These are phyloP conservation scores for Nemurella pictetii DNA, from an alignment of 2,888 invertebrate genomes.

Conservation along the genomic window DNA sequence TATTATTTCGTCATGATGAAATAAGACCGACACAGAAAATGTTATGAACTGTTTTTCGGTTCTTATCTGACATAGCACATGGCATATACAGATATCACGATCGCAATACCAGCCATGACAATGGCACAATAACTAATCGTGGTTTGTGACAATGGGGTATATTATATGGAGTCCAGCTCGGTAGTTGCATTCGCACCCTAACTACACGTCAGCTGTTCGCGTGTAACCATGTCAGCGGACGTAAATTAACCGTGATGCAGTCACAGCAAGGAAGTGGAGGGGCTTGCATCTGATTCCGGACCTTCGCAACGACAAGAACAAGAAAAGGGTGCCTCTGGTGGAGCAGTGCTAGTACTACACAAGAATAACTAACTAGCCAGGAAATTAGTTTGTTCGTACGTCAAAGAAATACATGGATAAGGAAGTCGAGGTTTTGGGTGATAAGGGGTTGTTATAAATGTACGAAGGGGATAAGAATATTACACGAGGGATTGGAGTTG, in stretches of 20 bases:
- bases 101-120: background rate
- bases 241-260: background rate
- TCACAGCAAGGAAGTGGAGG: background rate
- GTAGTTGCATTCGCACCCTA: background rate
- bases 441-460: slow-evolving; percentile 13
- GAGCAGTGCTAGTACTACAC: background rate
- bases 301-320: background rate
- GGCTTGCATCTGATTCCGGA: background rate
- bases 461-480: background rate
- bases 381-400: background rate
- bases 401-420: slow-evolving; percentile 9
- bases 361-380: slow-evolving; percentile 5
- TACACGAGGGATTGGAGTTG: background rate
- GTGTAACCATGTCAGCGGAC: background rate
- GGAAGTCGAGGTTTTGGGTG: slow-evolving; percentile 5
- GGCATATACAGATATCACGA: background rate
- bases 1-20: background rate
- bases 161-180: background rate
- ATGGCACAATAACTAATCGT: background rate
- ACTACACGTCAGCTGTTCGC: background rate
- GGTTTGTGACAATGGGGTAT: background rate
- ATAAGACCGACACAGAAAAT: background rate
- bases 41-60: background rate
- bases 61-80: background rate
- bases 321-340: background rate